Evolutionary conservation across 1,140 invertebrate genomes (phyloP).

Genomic region (Drosophila cardini): DNA sequence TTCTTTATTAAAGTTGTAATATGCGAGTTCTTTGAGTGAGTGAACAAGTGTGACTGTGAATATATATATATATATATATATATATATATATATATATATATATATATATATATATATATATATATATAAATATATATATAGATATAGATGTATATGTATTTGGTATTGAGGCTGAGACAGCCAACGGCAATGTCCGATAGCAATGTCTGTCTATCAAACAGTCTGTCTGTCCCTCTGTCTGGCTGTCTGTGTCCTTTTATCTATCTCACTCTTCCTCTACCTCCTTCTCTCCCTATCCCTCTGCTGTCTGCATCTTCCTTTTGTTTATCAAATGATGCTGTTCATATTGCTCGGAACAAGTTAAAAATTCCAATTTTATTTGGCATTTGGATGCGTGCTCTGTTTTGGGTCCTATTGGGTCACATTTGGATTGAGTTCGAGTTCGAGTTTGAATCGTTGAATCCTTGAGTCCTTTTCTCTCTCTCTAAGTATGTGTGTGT

Average conservation of each 20-base stretch:
- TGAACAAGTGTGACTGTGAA: background rate
- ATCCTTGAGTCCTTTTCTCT: constrained; percentile 11
- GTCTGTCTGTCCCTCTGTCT: background rate
- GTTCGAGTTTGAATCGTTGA: constrained; percentile 10
- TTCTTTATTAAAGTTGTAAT: constrained; percentile 50
- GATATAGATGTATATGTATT: background rate
- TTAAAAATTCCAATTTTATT: constrained; percentile 62
- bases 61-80: background rate
- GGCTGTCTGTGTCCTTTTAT: background rate
- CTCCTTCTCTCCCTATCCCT: background rate
- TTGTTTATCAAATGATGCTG: constrained; percentile 59
- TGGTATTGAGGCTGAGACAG: constrained; percentile 36
- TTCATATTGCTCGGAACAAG: constrained; percentile 49
- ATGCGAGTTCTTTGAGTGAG: constrained; percentile 42
- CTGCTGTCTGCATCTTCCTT: constrained; percentile 38
- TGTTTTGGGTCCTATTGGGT: background rate
- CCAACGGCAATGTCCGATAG: constrained; percentile 24
- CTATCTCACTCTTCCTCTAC: background rate
- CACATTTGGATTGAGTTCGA: no score
- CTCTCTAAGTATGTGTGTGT: no score
- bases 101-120: background rate
- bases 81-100: background rate
- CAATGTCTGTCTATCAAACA: constrained; percentile 3
- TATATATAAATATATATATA: background rate
- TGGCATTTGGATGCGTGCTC: constrained; percentile 41